Percentiles rank a stretch among this genome's conserved stretches.
Evolutionary conservation across 2,797 vertebrate genomes (phyloP).

Genomic region (Sebastes taczanowskii): DNA sequence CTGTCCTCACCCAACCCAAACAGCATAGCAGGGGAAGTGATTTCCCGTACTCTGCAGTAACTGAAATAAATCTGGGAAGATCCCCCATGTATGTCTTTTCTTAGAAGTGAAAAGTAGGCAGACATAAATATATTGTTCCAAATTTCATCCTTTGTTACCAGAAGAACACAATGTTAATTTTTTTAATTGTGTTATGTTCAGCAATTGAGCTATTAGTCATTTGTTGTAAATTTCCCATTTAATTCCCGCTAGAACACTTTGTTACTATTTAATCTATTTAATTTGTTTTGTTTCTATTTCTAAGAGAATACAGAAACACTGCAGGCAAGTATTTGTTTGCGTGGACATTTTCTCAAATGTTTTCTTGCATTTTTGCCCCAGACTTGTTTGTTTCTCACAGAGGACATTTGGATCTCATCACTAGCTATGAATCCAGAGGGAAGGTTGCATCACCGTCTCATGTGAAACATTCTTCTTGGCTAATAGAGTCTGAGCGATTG

Average conservation of each 20-base stretch:
- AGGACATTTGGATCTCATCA: slow-evolving; percentile 69
- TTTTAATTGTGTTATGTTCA: background rate
- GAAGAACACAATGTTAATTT: background rate
- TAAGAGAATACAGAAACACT: slow-evolving; percentile 14
- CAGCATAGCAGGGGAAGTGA: slow-evolving; percentile 41
- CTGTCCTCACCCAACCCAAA: slow-evolving; percentile 57
- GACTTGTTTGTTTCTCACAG: slow-evolving; percentile 60
- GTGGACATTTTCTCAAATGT: slow-evolving; percentile 36
- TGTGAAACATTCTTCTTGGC: slow-evolving; percentile 43
- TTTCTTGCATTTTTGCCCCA: slow-evolving; percentile 30
- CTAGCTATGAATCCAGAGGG: slow-evolving; percentile 47
- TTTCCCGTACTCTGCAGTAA: slow-evolving; percentile 47
- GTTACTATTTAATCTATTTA: background rate
- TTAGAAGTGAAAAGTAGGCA: slow-evolving; percentile 3
- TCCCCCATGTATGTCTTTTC: slow-evolving; percentile 22
- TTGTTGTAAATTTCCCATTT: background rate
- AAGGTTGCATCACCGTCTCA: slow-evolving; percentile 63
- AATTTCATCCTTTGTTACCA: background rate
- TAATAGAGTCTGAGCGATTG: slow-evolving; percentile 23
- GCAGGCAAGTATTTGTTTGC: slow-evolving; percentile 51
- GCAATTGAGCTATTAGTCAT: background rate
- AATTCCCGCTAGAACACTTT: slow-evolving; percentile 1
- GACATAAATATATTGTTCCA: background rate
- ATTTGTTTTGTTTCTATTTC: slow-evolving; percentile 6
- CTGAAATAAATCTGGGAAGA: slow-evolving; percentile 30